Percentiles rank a stretch among this genome's conserved stretches.
Conservation (phyloP, 2,113 vertebrate species). For the Danionella cerebrum region DNA sequence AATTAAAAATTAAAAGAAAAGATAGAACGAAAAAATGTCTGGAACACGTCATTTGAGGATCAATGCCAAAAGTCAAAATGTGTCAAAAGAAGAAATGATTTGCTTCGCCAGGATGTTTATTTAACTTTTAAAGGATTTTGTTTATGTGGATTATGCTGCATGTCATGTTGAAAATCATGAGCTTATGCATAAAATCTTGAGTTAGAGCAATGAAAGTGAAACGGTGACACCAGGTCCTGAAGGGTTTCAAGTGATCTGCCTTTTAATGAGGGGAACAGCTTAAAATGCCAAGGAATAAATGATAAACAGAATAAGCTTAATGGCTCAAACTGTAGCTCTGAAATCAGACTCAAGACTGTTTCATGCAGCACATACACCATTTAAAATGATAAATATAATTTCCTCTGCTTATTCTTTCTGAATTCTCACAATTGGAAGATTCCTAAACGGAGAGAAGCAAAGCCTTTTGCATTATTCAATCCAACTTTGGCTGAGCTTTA, state of each 20-base stretch:
- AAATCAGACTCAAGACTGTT: background rate
- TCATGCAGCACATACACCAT: background rate
- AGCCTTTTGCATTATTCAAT: conserved; percentile 30
- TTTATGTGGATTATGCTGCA: background rate
- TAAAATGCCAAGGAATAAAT: background rate
- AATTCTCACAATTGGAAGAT: background rate
- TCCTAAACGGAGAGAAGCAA: background rate
- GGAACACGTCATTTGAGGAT: conserved; percentile 52
- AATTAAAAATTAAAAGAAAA: conserved; percentile 28
- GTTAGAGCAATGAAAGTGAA: background rate
- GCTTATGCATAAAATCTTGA: background rate
- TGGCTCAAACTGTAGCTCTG: background rate
- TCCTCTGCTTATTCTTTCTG: background rate
- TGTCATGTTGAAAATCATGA: conserved; percentile 5
- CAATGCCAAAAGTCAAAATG: conserved; percentile 41
- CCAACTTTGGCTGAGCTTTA: conserved; percentile 13
- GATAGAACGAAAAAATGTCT: conserved; percentile 49
- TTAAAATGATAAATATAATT: background rate
- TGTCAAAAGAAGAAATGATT: conserved; percentile 4
- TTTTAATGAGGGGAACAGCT: background rate
- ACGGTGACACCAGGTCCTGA: background rate
- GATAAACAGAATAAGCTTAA: background rate
- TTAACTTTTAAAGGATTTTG: conserved; percentile 3
- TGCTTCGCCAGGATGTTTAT: conserved; percentile 2
- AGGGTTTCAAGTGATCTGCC: background rate